phyloP scores from a whole-genome alignment of 2,113 vertebrate genomes.

The Cisticola juncidis region DNA sequence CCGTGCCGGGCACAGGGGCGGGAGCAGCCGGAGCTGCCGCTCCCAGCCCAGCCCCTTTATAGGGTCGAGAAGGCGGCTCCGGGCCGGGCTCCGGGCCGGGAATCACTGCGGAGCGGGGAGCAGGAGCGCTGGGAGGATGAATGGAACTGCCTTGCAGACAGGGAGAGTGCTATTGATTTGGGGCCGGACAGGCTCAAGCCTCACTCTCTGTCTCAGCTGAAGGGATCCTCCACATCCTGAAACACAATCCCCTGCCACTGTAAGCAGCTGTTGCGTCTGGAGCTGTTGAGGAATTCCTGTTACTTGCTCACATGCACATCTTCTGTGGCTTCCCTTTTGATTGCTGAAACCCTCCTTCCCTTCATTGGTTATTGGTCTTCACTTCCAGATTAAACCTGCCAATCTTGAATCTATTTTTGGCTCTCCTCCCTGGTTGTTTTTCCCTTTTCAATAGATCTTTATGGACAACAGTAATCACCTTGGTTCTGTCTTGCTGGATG shows the following conservation, averaged over 20 bases:
- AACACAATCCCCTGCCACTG: background rate
- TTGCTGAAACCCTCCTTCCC: background rate
- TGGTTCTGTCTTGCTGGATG: background rate
- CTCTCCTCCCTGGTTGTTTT: background rate
- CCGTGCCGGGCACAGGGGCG: too few relatives aligned
- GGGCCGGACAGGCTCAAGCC: background rate
- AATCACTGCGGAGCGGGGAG: too few relatives aligned
- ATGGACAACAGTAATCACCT: background rate
- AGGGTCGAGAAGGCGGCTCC: too few relatives aligned
- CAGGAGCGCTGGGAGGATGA: too few relatives aligned
- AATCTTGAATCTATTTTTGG: background rate
- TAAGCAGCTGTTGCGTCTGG: background rate
- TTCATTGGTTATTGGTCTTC: accelerated
- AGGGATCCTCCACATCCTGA: background rate
- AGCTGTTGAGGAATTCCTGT: background rate
- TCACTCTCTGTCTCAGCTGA: background rate
- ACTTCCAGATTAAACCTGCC: background rate
- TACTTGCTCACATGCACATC: background rate
- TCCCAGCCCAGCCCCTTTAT: too few relatives aligned
- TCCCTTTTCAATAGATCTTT: background rate
- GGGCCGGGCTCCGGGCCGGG: too few relatives aligned
- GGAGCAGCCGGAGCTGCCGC: too few relatives aligned
- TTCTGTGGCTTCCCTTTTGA: background rate
- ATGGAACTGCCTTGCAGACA: background rate
- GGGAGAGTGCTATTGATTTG: accelerated